phyloP scores from a whole-genome alignment of 2,113 vertebrate genomes.

The Herpailurus yagouaroundi region DNA sequence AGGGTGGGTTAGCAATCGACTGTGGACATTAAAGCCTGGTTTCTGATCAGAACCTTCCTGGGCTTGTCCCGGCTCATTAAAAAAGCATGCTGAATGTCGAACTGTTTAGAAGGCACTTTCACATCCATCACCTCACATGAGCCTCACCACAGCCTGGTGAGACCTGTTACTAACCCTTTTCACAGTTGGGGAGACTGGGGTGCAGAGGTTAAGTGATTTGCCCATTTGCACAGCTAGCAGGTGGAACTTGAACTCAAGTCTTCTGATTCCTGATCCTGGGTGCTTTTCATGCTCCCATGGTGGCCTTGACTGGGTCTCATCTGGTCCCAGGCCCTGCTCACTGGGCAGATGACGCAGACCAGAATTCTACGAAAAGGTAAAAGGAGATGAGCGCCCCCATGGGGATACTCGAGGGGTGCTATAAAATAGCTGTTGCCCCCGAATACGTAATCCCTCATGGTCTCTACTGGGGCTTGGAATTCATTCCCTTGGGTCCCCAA shows the following conservation, averaged over 20 bases:
- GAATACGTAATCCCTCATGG: neutral
- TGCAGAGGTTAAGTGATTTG: neutral
- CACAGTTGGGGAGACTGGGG: neutral
- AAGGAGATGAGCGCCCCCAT: neutral
- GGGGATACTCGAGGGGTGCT: neutral
- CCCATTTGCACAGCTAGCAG: neutral
- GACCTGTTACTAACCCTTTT: neutral
- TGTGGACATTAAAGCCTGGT: neutral
- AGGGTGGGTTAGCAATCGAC: neutral
- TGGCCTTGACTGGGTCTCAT: neutral
- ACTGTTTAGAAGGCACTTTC: neutral
- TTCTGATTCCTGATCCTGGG: neutral
- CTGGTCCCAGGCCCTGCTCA: neutral
- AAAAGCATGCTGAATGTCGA: neutral
- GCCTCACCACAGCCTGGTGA: neutral
- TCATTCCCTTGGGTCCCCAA: neutral
- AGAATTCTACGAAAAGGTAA: neutral
- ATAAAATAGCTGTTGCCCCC: neutral
- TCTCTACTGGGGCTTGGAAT: neutral
- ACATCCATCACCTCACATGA: neutral
- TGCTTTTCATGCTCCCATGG: neutral
- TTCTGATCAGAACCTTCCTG: neutral
- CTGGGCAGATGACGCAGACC: neutral
- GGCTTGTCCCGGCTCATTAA: accelerated
- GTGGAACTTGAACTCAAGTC: neutral